These are phyloP conservation scores for Agapostemon virescens DNA, from an alignment of 2,888 invertebrate species.

Conservation along the genomic window DNA sequence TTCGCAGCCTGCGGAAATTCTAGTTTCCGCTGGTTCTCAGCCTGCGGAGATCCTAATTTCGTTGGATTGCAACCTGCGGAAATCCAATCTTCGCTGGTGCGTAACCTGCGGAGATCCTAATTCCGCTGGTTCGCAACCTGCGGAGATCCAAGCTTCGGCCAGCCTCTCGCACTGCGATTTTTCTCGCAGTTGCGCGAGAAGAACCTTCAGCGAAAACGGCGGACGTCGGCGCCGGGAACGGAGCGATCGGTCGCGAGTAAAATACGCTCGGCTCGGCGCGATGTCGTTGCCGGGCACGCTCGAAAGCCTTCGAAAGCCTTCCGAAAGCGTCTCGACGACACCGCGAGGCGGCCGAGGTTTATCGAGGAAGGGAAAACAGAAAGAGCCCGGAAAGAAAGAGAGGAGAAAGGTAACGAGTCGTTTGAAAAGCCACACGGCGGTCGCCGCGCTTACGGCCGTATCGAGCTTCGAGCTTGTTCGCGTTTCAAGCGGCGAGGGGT, in stretches of 20 bases:
- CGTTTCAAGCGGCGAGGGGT: neutral
- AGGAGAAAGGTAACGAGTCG: neutral
- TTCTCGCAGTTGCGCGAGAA: no score
- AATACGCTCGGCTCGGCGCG: neutral
- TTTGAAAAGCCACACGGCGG: conserved; percentile 1
- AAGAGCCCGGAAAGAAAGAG: neutral
- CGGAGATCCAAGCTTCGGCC: no score
- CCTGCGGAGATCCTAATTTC: conserved; percentile 6
- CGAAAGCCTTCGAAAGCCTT: conserved; percentile 9
- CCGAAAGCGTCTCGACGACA: neutral
- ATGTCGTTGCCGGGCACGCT: neutral
- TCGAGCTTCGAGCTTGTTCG: neutral
- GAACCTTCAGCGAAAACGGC: no score
- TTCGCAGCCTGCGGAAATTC: neutral
- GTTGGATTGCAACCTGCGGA: no score
- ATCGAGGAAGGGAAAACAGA: neutral
- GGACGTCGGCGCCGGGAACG: neutral
- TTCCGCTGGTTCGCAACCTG: no score
- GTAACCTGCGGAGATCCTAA: no score
- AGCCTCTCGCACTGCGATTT: no score
- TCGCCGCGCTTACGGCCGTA: neutral
- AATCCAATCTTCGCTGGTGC: no score
- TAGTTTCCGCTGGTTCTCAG: neutral
- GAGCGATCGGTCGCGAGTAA: conserved; percentile 7
- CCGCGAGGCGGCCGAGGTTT: neutral